Evolutionary conservation across 2,797 vertebrate genomes (phyloP), one percentile per base, ranked within the genome.

Genomic region (Cheirogaleus major): DNA sequence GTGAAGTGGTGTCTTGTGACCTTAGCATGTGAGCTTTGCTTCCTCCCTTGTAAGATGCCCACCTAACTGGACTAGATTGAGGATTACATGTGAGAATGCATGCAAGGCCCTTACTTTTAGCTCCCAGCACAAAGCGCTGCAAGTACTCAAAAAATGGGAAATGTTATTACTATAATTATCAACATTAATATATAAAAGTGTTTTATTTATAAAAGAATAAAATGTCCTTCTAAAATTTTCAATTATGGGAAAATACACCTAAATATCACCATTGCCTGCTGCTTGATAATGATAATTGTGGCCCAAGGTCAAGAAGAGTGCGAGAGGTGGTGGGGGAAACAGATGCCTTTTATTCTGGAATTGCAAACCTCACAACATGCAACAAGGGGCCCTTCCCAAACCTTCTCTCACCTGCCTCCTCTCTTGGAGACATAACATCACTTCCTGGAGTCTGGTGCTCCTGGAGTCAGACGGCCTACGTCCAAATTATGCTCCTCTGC

Each of bases 171-270:
- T 63, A 23, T 35, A 55, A 4, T 43, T 48, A 50, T n/a, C 30
- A 9, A 48, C 43, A n/a, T 27, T 18, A 45, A 69, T 22, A 55
- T 0, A 32, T 12, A 50, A 13, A 41, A 59, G 17, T 63, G 8
- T 81, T 89, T 52, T 45, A 48, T 72, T 70, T 63, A 38, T 38
- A 48, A 67, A 65, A 91, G 55, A 48, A 70, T 70, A 52, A 81
- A 63, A 79, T 38, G 1, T 50, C 87, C 20, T 70, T 57, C 27
- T 88, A 65, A 83, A 88, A 65, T 41, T 70, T 92, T 81, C n/a
- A 87, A 4, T 83, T 14, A 27, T 57, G 63, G 35, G 70, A 89
- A 92, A 80, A 76, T 27, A 80, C 30, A 5, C 4, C 7, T 89
- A 72, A 76, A 43, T 57, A 38, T 22, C 30, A 63, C 2, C 27